Base-by-base conservation (phyloP, 2,888 invertebrate genomes). In the Acanthococcus lagerstroemiae region DNA sequence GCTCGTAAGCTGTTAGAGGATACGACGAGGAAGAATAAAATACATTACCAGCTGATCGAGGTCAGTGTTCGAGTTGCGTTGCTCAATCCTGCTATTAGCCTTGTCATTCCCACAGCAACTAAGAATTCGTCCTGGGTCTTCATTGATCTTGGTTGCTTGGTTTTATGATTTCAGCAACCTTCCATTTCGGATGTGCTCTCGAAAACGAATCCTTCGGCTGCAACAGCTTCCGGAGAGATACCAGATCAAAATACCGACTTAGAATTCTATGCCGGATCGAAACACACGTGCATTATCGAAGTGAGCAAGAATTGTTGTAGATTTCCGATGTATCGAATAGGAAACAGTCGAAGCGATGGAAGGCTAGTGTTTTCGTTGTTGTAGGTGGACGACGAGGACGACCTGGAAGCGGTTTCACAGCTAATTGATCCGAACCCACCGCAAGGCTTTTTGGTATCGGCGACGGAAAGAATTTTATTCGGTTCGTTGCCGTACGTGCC, bases 271-370 rank as follows among this genome's bases (percentile, higher is more conserved):
- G 77, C 82, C 56, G 88, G 86, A 46, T 86, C 85, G 73, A 89
- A 89, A 76, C 89, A 90, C 71, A 84, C 88, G 1, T 90, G 87
- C 73, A 82, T 90, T 37, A 76, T 90, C 45, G 89, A 90, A 80
- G 87, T 60, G 22, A 27, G 46, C 19, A 4, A 55, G n/a, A 48
- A 48, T 7, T 4, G 2, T 19, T n/a, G 9, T 48, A 6, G 6
- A 48, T 37, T 37, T 37, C 15, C 37, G 37, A 37, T 37, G 15
- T 37, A 37, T 9, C 9, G 17, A 48, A n/a, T 9, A 21, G 12
- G 17, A 3, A 48, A 2, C 17, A n/a, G 9, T 19, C 48, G 1
- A n/a, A 15, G 17, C 9, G n/a, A 48, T 19, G 48, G 48, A 9
- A 15, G 48, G 12, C 4, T 19, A 4, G 9, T 21, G 17, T 9